phyloP scores from a whole-genome alignment of 2,113 vertebrate genomes.

The Geococcyx californianus region DNA sequence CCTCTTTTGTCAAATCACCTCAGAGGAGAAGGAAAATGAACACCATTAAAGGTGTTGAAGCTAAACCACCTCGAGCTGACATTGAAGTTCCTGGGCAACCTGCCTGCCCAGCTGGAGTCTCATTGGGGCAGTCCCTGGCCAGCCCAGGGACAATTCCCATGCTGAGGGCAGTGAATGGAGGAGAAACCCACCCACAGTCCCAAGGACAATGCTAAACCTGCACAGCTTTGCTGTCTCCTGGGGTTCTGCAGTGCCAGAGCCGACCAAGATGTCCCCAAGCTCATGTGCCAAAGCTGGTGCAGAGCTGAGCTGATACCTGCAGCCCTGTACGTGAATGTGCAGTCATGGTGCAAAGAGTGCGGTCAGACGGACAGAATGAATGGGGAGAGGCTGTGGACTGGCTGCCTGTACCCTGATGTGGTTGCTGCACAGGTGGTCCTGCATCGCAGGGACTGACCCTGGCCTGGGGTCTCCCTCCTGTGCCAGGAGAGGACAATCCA shows the following conservation, averaged over 20 bases:
- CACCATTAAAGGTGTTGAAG: not conserved
- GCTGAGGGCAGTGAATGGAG: not conserved
- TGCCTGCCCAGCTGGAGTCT: not conserved
- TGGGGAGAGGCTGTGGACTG: not conserved
- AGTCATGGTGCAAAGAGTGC: accelerated
- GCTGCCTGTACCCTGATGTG: not conserved
- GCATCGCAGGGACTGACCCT: accelerated
- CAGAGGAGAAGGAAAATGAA: slow-evolving; percentile 6
- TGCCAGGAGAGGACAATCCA: not conserved
- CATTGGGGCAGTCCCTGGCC: not conserved
- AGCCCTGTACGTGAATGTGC: accelerated
- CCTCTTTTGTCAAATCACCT: not conserved
- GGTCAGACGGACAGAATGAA: not conserved
- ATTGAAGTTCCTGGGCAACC: not conserved
- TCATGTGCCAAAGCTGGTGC: not conserved
- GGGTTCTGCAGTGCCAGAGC: accelerated
- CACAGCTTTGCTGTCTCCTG: not conserved
- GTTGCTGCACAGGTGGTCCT: not conserved
- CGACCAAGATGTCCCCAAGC: accelerated
- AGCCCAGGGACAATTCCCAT: not conserved
- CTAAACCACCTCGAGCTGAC: not conserved
- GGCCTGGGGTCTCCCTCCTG: not conserved
- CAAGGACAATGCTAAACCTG: too few relatives aligned
- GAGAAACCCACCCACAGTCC: not conserved
- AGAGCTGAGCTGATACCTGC: not conserved